Conservation (phyloP, 2,113 vertebrate genomes). For the Gobius niger region DNA sequence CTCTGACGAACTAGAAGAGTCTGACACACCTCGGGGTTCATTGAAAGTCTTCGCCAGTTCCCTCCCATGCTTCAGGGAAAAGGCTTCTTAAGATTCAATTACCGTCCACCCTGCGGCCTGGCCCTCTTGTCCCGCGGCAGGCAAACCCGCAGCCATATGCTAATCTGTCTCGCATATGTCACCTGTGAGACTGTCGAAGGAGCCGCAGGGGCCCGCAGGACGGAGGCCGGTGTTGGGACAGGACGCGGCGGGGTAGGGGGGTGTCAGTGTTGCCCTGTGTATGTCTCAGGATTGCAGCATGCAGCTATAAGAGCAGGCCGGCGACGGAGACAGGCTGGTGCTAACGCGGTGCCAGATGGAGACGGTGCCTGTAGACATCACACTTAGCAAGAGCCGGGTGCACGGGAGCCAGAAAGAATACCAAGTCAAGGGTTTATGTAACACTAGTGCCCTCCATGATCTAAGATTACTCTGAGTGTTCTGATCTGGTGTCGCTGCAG, state of each 20-base stretch:
- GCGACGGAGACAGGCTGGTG: constrained; percentile 55
- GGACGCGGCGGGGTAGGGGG: constrained; percentile 13
- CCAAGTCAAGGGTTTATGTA: too few relatives aligned
- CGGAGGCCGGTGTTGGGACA: constrained; percentile 33
- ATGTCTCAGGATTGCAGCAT: constrained; percentile 41
- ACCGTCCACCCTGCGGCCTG: constrained; percentile 50
- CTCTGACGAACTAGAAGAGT: neutral
- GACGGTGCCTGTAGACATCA: constrained; percentile 57
- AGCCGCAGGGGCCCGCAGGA: constrained; percentile 44
- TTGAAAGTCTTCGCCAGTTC: constrained; percentile 2
- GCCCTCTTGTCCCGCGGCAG: constrained; percentile 44
- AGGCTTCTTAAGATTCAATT: constrained; percentile 63
- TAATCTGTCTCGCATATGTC: constrained; percentile 65
- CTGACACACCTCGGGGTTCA: constrained; percentile 8
- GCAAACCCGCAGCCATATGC: constrained; percentile 64
- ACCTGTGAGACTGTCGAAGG: constrained; percentile 66
- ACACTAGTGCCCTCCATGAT: too few relatives aligned
- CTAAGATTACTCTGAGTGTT: too few relatives aligned
- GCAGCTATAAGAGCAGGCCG: constrained; percentile 19
- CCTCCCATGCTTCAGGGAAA: constrained; percentile 23
- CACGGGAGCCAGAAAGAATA: too few relatives aligned
- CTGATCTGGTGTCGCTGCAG: too few relatives aligned
- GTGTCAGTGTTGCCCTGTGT: constrained; percentile 50
- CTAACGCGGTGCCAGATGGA: constrained; percentile 69
- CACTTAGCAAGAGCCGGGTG: constrained; percentile 25